These are phyloP conservation scores for Oscheius myriophilus DNA, from an alignment of 2,888 invertebrate genomes.

Conservation along the genomic window DNA sequence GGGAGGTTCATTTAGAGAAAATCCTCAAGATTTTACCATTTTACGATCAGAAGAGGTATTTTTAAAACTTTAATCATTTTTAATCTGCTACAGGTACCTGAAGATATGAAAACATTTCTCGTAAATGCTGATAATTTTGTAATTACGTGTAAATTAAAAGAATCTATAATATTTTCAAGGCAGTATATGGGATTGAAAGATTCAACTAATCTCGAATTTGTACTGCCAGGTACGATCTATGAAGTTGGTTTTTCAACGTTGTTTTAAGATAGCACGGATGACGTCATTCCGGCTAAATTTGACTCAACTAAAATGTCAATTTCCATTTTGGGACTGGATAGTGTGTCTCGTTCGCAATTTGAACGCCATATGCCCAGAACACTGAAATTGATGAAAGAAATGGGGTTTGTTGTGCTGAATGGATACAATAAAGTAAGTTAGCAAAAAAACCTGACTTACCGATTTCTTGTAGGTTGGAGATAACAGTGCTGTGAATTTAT, in stretches of 20 bases:
- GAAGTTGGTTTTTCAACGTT: too few species aligned
- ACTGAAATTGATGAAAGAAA: conserved; percentile 26
- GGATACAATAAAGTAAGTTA: conserved; percentile 47
- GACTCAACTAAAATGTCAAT: conserved; percentile 19
- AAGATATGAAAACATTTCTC: conserved; percentile 31
- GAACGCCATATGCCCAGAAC: conserved; percentile 38
- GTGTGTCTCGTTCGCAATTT: conserved; percentile 45
- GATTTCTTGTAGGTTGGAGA: conserved; percentile 41
- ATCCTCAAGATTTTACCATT: conserved; percentile 13
- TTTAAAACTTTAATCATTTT: background rate
- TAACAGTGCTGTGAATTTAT: conserved; percentile 48
- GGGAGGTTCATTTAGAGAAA: conserved; percentile 36
- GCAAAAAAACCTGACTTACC: background rate
- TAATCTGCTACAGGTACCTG: conserved; percentile 31
- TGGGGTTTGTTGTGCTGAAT: conserved; percentile 42
- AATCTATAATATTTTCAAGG: conserved; percentile 34
- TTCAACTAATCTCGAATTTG: background rate
- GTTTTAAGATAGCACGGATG: background rate
- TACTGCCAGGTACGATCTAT: conserved; percentile 25
- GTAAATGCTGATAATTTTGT: conserved; percentile 48
- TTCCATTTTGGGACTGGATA: conserved; percentile 39
- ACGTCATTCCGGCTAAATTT: background rate
- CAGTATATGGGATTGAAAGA: conserved; percentile 47
- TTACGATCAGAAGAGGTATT: background rate
- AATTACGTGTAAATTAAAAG: conserved; percentile 34